A percentile compares a stretch with the other conserved stretches of the same genome.
These are phyloP conservation scores for Laspeyria flexula DNA, from an alignment of 2,888 invertebrate species.

Conservation along the genomic window DNA sequence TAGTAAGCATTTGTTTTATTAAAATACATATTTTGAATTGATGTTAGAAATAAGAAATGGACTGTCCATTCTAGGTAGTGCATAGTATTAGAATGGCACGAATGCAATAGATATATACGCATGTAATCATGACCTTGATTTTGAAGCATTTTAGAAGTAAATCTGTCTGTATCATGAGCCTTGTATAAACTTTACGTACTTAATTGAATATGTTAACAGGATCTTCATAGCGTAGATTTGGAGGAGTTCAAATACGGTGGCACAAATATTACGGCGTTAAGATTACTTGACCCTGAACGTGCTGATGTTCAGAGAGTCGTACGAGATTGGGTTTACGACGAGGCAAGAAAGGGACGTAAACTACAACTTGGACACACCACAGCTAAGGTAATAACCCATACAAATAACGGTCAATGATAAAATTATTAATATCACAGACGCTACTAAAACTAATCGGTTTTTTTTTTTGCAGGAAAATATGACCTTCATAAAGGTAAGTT, in stretches of 20 bases:
- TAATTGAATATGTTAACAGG: constrained; percentile 82
- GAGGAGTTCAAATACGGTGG: constrained; percentile 98
- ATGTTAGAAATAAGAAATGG: too few species aligned
- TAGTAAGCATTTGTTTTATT: constrained; percentile 91
- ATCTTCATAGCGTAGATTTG: constrained; percentile 95
- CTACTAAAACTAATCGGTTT: constrained; percentile 39
- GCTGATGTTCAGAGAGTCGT: constrained; percentile 92
- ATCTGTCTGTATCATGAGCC: too few species aligned
- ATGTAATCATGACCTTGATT: too few species aligned
- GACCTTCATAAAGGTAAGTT: constrained; percentile 89
- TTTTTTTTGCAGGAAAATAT: constrained; percentile 87
- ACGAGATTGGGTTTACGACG: constrained; percentile 92
- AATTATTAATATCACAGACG: constrained; percentile 19
- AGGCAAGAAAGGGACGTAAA: constrained; percentile 88
- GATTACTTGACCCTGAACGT: constrained; percentile 94
- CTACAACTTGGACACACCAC: constrained; percentile 86
- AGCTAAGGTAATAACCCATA: constrained; percentile 77
- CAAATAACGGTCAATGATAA: constrained; percentile 22
- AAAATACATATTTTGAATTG: too few species aligned
- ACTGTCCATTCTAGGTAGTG: too few species aligned
- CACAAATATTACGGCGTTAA: constrained; percentile 97
- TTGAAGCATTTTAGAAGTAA: too few species aligned
- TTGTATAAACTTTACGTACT: too few species aligned
- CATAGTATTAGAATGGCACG: too few species aligned
- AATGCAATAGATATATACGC: too few species aligned